These are phyloP conservation scores for Shinisaurus crocodilurus DNA, from an alignment of 2,113 vertebrate species.

Conservation along the genomic window DNA sequence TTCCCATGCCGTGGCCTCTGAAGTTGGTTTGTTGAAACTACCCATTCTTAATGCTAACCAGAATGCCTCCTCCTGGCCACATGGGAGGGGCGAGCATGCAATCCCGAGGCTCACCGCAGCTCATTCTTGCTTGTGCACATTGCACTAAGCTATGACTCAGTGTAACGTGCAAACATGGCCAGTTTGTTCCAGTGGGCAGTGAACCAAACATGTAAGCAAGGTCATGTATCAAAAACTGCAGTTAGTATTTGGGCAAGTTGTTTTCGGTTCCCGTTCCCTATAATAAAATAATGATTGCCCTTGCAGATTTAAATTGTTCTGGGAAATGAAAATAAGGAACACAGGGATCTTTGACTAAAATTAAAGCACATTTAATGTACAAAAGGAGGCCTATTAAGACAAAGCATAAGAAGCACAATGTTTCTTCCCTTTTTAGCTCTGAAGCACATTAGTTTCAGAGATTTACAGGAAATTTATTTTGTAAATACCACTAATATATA, in stretches of 20 bases:
- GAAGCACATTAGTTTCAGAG: neutral
- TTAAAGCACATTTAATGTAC: neutral
- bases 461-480: neutral
- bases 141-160: neutral
- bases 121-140: too few species aligned
- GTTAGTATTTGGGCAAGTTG: neutral
- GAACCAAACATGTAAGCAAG: neutral
- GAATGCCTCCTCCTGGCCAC: too few species aligned
- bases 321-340: neutral
- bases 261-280: neutral
- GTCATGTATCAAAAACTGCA: neutral
- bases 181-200: neutral
- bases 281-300: too few species aligned
- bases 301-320: neutral
- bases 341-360: neutral
- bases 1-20: too few species aligned
- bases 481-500: neutral
- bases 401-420: neutral
- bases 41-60: too few species aligned
- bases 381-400: neutral
- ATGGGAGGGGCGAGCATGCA: too few species aligned
- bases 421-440: neutral
- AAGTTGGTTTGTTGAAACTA: too few species aligned
- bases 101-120: too few species aligned
- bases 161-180: neutral